Evolutionary conservation across 2,797 vertebrate genomes (phyloP).

Genomic region (Coreius guichenoti): DNA sequence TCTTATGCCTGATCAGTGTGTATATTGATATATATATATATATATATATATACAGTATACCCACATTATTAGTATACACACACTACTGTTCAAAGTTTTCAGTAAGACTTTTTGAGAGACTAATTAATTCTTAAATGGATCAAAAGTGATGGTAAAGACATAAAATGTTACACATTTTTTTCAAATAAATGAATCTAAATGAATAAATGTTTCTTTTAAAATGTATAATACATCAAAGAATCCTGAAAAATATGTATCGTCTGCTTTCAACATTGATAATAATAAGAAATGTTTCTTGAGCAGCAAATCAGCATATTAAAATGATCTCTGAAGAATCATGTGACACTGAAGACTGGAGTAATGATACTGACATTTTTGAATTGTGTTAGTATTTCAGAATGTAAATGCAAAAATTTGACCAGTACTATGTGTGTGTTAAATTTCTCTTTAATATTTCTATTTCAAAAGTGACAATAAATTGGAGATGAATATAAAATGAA

Average conservation of each 20-base stretch:
- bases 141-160: not conserved
- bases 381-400: not conserved
- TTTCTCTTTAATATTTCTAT: not conserved
- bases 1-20: no score
- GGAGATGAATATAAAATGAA: not conserved
- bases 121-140: not conserved
- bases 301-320: not conserved
- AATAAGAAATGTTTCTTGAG: not conserved
- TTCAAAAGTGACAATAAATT: not conserved
- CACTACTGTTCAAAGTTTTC: no score
- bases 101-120: no score
- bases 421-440: not conserved
- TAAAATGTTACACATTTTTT: not conserved
- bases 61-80: no score
- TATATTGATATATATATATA: no score
- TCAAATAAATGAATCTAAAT: not conserved
- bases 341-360: not conserved
- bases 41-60: no score
- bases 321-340: not conserved
- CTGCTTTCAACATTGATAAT: not conserved
- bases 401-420: not conserved
- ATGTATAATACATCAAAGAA: not conserved
- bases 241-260: not conserved
- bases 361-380: not conserved
- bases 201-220: not conserved